A percentile compares a stretch with the other conserved stretches of the same genome.
Evolutionary conservation across 2,113 vertebrate genomes (phyloP).

Genomic region (Jacana jacana): DNA sequence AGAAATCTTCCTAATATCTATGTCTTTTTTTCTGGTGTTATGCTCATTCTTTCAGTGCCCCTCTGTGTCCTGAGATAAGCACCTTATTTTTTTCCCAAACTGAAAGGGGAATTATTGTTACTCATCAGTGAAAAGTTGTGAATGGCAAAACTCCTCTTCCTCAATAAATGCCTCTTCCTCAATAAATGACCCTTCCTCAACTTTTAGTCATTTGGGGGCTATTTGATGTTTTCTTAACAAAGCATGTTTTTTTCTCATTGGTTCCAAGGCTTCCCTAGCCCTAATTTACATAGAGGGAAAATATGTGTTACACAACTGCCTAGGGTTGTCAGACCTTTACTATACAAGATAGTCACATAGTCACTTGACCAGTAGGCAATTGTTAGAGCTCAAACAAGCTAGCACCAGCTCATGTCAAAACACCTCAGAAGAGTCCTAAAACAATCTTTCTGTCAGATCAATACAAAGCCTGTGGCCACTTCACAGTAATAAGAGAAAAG

Average conservation of each 20-base stretch:
- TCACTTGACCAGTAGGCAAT: not conserved
- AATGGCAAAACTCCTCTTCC: not conserved
- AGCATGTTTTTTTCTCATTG: not conserved
- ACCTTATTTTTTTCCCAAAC: not conserved
- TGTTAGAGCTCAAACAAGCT: not conserved
- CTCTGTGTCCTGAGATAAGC: not conserved
- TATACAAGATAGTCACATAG: not conserved
- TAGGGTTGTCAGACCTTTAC: not conserved
- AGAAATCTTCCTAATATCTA: not conserved
- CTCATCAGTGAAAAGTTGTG: too few relatives aligned
- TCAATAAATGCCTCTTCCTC: not conserved
- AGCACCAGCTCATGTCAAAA: not conserved
- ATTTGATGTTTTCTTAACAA: not conserved
- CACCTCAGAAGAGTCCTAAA: not conserved
- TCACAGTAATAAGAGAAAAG: not conserved
- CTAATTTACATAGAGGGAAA: accelerated
- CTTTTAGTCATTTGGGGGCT: not conserved
- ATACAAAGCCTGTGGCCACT: not conserved
- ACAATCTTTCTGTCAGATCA: not conserved
- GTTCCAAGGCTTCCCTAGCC: not conserved
- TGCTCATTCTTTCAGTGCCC: not conserved
- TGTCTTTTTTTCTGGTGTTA: not conserved
- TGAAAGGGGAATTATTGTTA: not conserved
- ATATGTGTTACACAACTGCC: not conserved
- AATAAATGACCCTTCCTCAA: not conserved